phyloP scores from a whole-genome alignment of 2,113 vertebrate genomes.

The Planiliza haematocheilus region DNA sequence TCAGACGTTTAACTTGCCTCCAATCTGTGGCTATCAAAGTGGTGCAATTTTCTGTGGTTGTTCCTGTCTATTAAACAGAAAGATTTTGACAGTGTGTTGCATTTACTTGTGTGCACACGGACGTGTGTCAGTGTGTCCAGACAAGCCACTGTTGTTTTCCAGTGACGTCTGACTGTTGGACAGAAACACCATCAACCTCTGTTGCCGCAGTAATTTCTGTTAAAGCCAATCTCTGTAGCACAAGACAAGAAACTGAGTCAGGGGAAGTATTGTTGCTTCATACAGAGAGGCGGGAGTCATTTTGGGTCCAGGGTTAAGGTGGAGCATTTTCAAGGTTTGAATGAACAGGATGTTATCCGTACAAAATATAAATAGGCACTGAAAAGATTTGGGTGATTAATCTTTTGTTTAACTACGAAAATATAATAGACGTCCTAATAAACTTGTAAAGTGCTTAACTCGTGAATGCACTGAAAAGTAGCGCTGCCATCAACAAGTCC shows the following conservation, averaged over 20 bases:
- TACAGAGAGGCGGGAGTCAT: not conserved
- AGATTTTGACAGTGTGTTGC: conserved; percentile 12
- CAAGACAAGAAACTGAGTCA: not conserved
- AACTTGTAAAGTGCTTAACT: too few species aligned
- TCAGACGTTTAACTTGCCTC: conserved; percentile 47
- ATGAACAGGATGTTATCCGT: not conserved
- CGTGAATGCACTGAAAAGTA: too few species aligned
- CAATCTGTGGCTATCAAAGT: conserved; percentile 60
- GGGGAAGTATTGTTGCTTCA: not conserved
- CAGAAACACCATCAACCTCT: conserved; percentile 16
- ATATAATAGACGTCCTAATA: too few species aligned
- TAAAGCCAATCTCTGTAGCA: conserved; percentile 1
- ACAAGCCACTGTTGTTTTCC: conserved; percentile 47
- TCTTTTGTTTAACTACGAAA: too few species aligned
- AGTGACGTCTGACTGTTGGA: conserved; percentile 40
- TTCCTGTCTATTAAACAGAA: conserved; percentile 36
- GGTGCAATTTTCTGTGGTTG: conserved; percentile 35
- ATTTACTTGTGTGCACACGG: not conserved
- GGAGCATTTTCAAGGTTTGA: too few species aligned
- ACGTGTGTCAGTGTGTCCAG: conserved; percentile 9
- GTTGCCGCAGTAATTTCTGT: conserved; percentile 4
- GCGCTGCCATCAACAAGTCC: too few species aligned
- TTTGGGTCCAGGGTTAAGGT: too few species aligned
- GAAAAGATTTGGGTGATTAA: too few species aligned
- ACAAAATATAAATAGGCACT: too few species aligned